Base-by-base conservation (phyloP, 2,888 invertebrate species). In the Pegoplata infirma region DNA sequence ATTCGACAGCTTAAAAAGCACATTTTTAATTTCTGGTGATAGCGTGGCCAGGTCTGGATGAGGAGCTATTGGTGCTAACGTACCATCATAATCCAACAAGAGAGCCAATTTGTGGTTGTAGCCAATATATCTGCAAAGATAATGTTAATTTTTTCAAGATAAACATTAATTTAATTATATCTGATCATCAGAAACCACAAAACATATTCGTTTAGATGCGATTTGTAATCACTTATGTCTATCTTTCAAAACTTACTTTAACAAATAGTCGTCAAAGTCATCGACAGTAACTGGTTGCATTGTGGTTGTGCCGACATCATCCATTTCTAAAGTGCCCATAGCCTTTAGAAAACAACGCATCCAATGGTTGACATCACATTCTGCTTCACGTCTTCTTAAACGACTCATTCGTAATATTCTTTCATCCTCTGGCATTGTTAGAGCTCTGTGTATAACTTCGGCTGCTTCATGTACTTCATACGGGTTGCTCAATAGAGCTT, bases 231-330 rank as follows among this genome's bases (percentile, higher is more conserved):
- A 25, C n/a, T n/a, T 23, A 32, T 14, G 23, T 14, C 14, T n/a
- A 6, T 7, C n/a, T 56, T 1, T 36, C 7, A n/a, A 51, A 1
- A 63, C 93, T 91, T 91, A 96, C 95, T 96, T 95, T 80, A 95
- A 93, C 69, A 97, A 91, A 86, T 96, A 96, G 88, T 96, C 96
- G 86, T 97, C 96, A 86, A 97, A 97, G 88, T 97, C 96, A 84
- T 97, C 96, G 85, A 96, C 93, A 5, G 96, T 95, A n/a, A 96
- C 95, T 0, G 96, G 96, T 81, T 95, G 95, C 94, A 97, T 96
- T 23, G 93, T 94, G 0, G 95, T 95, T 3, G 95, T 94, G 12
- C 96, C 94, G 61, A 95, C 93, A 81, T 96, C 95, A 83, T 96
- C 96, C 83, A 95, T 95, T 82, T 94, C 94, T 51, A 96, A 88